Base-by-base conservation (phyloP, 2,888 invertebrate genomes). In the Eurois occulta region DNA sequence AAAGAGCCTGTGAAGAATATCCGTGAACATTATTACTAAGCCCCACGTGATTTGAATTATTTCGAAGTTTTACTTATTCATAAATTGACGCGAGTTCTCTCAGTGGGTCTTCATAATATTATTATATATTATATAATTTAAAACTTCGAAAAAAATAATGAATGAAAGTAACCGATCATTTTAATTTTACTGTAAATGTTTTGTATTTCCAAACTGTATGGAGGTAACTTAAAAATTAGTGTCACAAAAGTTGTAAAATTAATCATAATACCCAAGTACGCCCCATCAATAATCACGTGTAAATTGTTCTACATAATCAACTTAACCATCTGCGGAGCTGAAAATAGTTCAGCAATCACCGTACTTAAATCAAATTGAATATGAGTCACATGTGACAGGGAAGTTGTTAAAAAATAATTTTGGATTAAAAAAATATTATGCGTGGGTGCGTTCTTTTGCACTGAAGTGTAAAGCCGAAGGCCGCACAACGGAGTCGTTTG, bases 391-490 rank as follows among this genome's bases (percentile, higher is more conserved):
- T 69, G 6, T 28, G 24, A n/a, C 18, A 41, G 35, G 32, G 65
- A 72, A 73, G 73, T 78, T 28, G 41, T 78, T 78, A 24, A 48
- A 24, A 66, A 32, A 62, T 62, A 43, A 46, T 32, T 48, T 79
- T 24, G 38, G 52, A 43, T 55, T 35, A 43, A 60, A 75, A 64
- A 11, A 66, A 66, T 66, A 58, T 46, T 70, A 64, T 43, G 58
- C 1, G 18, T 18, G 16, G 24, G n/a, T 43, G 18, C 21, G 79
- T 48, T 35, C 64, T 69, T 81, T 68, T 76, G 81, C 81, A 81
- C 78, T 62, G 60, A 67, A 68, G 81, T 85, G 81, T 86, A 85
- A 52, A 35, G 0, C 46, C 32, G 58, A 80, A 80, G 71, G 81
- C 78, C 68, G 60, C 72, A 28, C 72, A 46, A 52, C 46, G 48